Conservation (phyloP, 2,113 vertebrate genomes). For the Trichomycterus rosablanca region DNA sequence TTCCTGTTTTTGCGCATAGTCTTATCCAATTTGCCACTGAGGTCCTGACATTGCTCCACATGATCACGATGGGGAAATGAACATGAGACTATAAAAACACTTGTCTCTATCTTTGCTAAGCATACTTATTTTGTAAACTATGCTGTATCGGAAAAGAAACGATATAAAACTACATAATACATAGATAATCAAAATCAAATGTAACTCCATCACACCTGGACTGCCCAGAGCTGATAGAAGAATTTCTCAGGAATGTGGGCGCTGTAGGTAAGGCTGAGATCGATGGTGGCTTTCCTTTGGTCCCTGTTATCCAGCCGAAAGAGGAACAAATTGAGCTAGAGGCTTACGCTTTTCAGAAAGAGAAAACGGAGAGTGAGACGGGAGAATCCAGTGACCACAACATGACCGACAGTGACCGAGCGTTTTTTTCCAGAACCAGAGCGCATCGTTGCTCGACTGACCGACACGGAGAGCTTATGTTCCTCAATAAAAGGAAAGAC, state of each 20-base stretch:
- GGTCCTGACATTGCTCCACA: too few relatives aligned
- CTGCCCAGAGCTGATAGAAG: constrained; percentile 94
- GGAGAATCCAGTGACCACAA: constrained; percentile 71
- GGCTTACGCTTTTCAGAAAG: constrained; percentile 52
- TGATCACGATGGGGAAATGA: too few relatives aligned
- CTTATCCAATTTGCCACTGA: too few relatives aligned
- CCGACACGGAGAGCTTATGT: constrained; percentile 95
- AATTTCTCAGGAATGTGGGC: constrained; percentile 85
- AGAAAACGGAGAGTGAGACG: constrained; percentile 25
- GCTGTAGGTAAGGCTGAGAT: constrained; percentile 65
- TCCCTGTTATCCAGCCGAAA: constrained; percentile 53
- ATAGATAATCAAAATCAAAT: too few relatives aligned
- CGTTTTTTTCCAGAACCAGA: constrained; percentile 85
- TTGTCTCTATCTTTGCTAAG: too few relatives aligned
- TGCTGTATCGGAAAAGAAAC: too few relatives aligned
- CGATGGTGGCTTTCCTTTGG: too few relatives aligned
- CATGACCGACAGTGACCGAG: constrained; percentile 74
- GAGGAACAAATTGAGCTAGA: constrained; percentile 65
- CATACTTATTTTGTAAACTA: too few relatives aligned
- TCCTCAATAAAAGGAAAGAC: constrained; percentile 98
- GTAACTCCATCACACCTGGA: too few relatives aligned
- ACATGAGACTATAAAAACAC: too few relatives aligned
- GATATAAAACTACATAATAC: too few relatives aligned
- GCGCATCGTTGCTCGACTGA: constrained; percentile 95
- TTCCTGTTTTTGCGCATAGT: too few relatives aligned